Evolutionary conservation across 2,797 vertebrate genomes (phyloP).

Genomic region (Stomatorhinus walkeri): DNA sequence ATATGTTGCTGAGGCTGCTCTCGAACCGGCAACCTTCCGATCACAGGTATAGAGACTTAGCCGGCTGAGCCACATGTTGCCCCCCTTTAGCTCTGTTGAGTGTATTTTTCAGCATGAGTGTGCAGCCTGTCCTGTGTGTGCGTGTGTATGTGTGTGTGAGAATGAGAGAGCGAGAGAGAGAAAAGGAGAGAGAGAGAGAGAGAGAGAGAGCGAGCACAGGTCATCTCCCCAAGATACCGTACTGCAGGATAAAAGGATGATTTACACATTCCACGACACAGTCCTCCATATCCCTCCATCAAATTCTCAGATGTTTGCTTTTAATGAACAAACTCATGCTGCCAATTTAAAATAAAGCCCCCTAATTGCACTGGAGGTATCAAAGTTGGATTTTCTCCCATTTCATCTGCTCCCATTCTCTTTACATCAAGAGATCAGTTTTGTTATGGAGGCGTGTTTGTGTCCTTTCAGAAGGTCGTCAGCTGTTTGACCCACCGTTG

Average conservation of each 20-base stretch:
- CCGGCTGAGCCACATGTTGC: neutral
- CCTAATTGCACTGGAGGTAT: constrained; percentile 39
- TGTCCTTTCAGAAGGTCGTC: constrained; percentile 27
- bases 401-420: constrained; percentile 8
- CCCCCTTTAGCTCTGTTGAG: neutral
- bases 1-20: neutral
- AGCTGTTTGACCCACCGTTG: constrained; percentile 34
- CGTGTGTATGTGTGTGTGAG: neutral
- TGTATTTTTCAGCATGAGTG: neutral
- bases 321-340: constrained; percentile 63
- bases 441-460: constrained; percentile 18
- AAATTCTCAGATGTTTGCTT: constrained; percentile 61
- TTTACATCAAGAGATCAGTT: constrained; percentile 32
- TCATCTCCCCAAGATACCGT: neutral
- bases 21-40: neutral
- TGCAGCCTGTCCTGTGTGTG: neutral
- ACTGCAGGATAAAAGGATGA: constrained; percentile 47
- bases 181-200: neutral
- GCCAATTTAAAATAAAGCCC: constrained; percentile 58
- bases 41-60: neutral
- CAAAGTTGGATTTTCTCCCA: constrained; percentile 34
- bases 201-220: neutral
- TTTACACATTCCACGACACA: constrained; percentile 55
- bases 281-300: constrained; percentile 50
- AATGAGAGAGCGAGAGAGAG: neutral